Base-by-base conservation (phyloP, 2,113 vertebrate genomes). In the Herpailurus yagouaroundi region DNA sequence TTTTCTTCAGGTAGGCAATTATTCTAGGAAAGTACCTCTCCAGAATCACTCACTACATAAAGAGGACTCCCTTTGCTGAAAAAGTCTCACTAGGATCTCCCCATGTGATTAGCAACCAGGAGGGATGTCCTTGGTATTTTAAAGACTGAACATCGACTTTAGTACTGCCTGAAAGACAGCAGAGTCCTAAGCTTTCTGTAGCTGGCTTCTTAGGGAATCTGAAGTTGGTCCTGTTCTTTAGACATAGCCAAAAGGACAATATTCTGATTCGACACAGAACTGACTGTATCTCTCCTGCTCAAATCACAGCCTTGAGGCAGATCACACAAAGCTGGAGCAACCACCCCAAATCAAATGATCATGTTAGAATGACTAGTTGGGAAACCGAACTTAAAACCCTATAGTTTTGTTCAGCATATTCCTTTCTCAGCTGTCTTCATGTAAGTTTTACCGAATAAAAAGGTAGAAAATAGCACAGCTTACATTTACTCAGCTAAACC, bases 141-240 rank as follows among this genome's bases (percentile, higher is more conserved):
- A 94, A 45, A 92, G 80, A n/a, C 36, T 93, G 36, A 80, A 66
- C 71, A 66, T 91, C 12, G 80, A 91, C 50, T 92, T 93, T 14
- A 96, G 82, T 57, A 50, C 31, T 23, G 38, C 25, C 63, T 94
- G 3, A 12, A 95, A 87, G 36, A 45, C 1, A 89, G 68, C 33
- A 73, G 38, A 25, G 57, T 64, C 76, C 36, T 48, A 82, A 15
- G 15, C 36, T 73, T 89, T 92, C 84, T 66, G 29, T 23, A 96
- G 57, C 38, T 97, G 94, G 82, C 84, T 96, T 81, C 60, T 86
- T 52, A 79, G 55, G 66, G 71, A 96, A 86, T 91, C 88, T 97
- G 76, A 98, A 90, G 45, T 97, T 97, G 69, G 76, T 96, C 87
- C 80, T 73, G 38, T 93, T 64, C 29, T 93, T 90, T 8, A 97